A percentile compares a stretch with the other conserved stretches of the same genome.
Conservation (phyloP, 2,113 vertebrate species). For the Acanthochromis polyacanthus region DNA sequence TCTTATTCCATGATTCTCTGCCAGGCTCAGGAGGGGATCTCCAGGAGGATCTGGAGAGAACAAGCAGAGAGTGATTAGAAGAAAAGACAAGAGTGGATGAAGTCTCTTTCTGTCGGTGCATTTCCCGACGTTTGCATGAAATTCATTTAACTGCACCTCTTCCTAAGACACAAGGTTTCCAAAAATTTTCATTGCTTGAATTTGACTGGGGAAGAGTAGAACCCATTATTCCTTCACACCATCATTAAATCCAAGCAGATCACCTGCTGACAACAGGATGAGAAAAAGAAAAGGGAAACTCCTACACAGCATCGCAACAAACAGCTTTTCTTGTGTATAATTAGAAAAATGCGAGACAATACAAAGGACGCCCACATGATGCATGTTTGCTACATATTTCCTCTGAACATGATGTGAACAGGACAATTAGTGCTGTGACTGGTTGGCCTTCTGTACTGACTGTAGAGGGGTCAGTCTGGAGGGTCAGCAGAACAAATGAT, state of each 20-base stretch:
- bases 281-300: no score
- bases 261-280: background rate
- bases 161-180: background rate
- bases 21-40: slow-evolving; percentile 18
- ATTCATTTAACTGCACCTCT: background rate
- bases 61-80: background rate
- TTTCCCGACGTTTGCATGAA: background rate
- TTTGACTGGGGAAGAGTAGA: background rate
- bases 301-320: background rate
- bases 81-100: background rate
- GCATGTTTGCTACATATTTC: no score
- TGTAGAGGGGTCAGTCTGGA: no score
- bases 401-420: background rate
- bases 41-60: background rate
- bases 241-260: background rate
- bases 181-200: background rate
- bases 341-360: background rate
- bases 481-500: no score
- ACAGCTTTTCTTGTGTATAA: background rate
- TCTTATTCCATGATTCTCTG: slow-evolving; percentile 14
- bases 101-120: background rate
- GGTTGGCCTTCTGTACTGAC: no score
- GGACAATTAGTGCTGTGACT: no score
- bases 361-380: no score
- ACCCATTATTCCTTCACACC: slow-evolving; percentile 1